Base-by-base conservation (phyloP, 2,113 vertebrate genomes). In the Riparia riparia region DNA sequence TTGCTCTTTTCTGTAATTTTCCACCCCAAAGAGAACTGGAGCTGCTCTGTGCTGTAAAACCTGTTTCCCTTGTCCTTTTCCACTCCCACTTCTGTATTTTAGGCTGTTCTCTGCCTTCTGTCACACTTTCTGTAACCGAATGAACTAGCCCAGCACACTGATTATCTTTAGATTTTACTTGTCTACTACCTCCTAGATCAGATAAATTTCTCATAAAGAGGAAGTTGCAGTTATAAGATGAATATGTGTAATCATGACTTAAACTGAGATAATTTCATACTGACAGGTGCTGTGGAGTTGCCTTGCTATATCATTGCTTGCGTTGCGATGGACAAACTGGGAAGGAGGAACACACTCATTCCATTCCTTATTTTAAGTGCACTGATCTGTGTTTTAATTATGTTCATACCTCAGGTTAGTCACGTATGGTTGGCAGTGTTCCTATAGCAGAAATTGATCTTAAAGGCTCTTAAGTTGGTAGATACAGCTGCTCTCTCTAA, bases 201-300 rank as follows among this genome's bases (percentile, higher is more conserved):
- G 91, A 78, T 39, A 39, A 90, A 90, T 54, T 90, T 42, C 50
- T 51, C 42, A 47, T 74, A 60, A 86, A 82, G 70, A 85, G n/a
- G 64, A 92, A 89, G 76, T 82, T 84, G 93, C 64, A 76, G 88
- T 89, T 74, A 37, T 56, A 68, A 76, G 37, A n/a, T 57, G 47
- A 71, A 13, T 81, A 58, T 69, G 58, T 76, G 57, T 49, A 60
- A 86, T 37, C 39, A 41, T 87, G 76, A 71, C 64, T 89, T 94
- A 73, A 84, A 80, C 47, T 11, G 1, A 93, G 93, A 90, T 71
- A 91, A 95, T 96, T 90, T 73, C 82, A 92, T 90, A 66, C 78
- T 96, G 95, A 74, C 97, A 99, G 99, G 99, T 97, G 98, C 98
- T 39, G 98, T 99, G 97, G 99, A 99, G 95, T 90, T 99, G 71